Conservation (phyloP, 2,888 invertebrate species). For the Lepas anatifera region DNA sequence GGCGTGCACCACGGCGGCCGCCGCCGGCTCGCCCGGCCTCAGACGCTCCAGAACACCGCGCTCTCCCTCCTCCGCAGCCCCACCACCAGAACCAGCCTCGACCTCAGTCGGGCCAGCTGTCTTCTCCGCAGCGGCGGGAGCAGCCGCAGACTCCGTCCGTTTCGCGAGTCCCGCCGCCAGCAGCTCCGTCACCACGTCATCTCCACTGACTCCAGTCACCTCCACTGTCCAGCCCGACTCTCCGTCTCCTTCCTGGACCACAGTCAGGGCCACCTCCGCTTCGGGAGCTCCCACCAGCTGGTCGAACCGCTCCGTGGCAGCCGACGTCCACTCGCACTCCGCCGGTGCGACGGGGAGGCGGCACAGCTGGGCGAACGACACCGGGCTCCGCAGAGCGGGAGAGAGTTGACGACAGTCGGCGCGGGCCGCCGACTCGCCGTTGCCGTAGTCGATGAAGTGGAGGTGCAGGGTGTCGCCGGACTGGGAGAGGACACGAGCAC, state of each 20-base stretch:
- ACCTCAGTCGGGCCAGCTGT: no score
- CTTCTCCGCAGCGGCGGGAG: no score
- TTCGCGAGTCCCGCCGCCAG: background rate
- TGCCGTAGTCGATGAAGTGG: background rate
- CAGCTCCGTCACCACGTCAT: background rate
- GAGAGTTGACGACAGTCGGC: background rate
- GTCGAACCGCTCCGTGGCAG: background rate
- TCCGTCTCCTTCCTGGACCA: background rate
- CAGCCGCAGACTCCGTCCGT: no score
- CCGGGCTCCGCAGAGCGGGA: background rate
- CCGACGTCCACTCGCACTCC: background rate
- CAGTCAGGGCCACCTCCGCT: background rate
- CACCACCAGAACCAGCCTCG: no score
- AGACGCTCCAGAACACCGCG: background rate
- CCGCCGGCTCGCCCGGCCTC: background rate
- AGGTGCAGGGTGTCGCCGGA: background rate
- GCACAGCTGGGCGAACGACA: background rate
- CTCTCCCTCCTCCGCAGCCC: background rate
- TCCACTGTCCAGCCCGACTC: background rate
- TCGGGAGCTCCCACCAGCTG: background rate
- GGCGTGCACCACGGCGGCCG: background rate
- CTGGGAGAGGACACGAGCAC: background rate
- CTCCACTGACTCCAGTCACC: background rate
- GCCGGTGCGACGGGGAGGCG: background rate
- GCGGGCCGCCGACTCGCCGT: background rate